phyloP scores from a whole-genome alignment of 2,797 vertebrate genomes.

The Sciaenops ocellatus region DNA sequence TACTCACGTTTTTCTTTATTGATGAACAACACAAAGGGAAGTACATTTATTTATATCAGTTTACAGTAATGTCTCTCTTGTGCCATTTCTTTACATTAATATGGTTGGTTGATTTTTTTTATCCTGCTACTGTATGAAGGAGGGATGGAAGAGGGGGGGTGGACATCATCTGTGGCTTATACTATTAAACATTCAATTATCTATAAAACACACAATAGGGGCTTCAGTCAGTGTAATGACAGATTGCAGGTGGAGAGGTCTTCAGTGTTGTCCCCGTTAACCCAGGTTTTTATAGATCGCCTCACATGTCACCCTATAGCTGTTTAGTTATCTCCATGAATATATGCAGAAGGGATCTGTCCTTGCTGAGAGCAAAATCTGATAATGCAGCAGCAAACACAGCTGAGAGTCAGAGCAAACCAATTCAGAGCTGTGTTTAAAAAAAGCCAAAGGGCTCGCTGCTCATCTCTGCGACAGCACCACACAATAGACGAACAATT shows the following conservation, averaged over 20 bases:
- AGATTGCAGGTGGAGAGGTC: constrained; percentile 61
- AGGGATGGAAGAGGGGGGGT: constrained; percentile 1
- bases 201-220: constrained; percentile 70
- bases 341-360: constrained; percentile 83
- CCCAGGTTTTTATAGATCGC: constrained; percentile 73
- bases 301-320: constrained; percentile 67
- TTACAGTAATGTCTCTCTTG: constrained; percentile 29
- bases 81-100: constrained; percentile 59
- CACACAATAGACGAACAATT: constrained; percentile 77
- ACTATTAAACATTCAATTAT: constrained; percentile 79
- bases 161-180: constrained; percentile 51
- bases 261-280: constrained; percentile 65
- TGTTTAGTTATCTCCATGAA: constrained; percentile 77
- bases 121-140: constrained; percentile 26
- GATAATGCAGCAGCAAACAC: constrained; percentile 85
- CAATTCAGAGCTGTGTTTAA: constrained; percentile 70
- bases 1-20: neutral
- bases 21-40: constrained; percentile 20
- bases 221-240: constrained; percentile 65
- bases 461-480: constrained; percentile 72
- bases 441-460: constrained; percentile 77
- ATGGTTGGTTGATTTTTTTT: constrained; percentile 41
- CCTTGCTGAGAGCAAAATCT: constrained; percentile 84
- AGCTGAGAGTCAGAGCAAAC: constrained; percentile 80
- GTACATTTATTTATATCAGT: constrained; percentile 25